phyloP scores from a whole-genome alignment of 2,113 vertebrate genomes.

The Actinemys pallida region DNA sequence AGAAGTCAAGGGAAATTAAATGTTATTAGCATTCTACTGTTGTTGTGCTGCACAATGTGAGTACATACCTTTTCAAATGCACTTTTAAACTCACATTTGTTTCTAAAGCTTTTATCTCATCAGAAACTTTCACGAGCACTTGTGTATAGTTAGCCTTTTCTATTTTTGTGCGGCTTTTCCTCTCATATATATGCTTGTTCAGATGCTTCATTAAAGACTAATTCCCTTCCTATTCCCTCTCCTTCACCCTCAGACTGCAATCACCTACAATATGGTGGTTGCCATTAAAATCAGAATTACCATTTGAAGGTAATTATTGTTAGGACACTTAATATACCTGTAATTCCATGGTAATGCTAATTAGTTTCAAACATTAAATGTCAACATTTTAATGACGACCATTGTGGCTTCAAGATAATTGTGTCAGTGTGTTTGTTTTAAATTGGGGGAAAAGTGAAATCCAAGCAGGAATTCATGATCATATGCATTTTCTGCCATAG shows the following conservation, averaged over 20 bases:
- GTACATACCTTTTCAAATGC: slow-evolving; percentile 75
- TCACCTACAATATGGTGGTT: slow-evolving; percentile 21
- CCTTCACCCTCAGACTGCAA: slow-evolving; percentile 39
- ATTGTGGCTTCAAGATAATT: slow-evolving; percentile 39
- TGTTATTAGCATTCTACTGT: slow-evolving; percentile 78
- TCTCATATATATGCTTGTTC: slow-evolving; percentile 35
- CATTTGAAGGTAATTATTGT: slow-evolving; percentile 46
- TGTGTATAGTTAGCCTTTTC: slow-evolving; percentile 22
- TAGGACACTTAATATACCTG: slow-evolving; percentile 66
- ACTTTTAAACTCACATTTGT: slow-evolving; percentile 71
- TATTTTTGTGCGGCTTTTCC: slow-evolving; percentile 40
- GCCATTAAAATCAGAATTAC: slow-evolving; percentile 67
- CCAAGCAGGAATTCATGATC: slow-evolving; percentile 35
- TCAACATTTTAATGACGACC: slow-evolving; percentile 46
- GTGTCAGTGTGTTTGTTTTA: slow-evolving; percentile 40
- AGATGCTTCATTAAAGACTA: slow-evolving; percentile 53
- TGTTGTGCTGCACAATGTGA: slow-evolving; percentile 69
- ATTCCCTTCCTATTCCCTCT: slow-evolving; percentile 1
- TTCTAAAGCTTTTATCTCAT: slow-evolving; percentile 64
- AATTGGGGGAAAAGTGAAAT: slow-evolving; percentile 45
- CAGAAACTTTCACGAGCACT: slow-evolving; percentile 43
- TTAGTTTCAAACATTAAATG: slow-evolving; percentile 55
- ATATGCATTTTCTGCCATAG: slow-evolving; percentile 8
- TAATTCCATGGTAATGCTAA: slow-evolving; percentile 58
- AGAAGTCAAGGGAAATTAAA: slow-evolving; percentile 83